Conservation (phyloP, 2,113 vertebrate species). For the Gymnarchus niloticus region DNA sequence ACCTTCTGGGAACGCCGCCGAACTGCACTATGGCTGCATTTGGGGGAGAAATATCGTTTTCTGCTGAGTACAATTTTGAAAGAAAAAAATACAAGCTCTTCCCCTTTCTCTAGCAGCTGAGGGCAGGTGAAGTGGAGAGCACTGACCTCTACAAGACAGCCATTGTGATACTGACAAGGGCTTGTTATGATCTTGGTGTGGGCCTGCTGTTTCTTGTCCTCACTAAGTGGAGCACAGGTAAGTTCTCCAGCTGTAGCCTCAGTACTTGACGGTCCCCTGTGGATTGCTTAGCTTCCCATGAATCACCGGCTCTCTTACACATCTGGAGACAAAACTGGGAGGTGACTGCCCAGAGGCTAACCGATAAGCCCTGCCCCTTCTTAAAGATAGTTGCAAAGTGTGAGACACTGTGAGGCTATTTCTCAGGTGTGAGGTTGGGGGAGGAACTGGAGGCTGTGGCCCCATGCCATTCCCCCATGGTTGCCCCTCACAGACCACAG, state of each 20-base stretch:
- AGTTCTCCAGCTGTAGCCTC: neutral
- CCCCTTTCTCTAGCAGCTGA: neutral
- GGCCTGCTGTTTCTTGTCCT: neutral
- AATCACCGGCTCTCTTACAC: neutral
- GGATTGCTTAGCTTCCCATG: neutral
- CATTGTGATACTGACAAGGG: neutral
- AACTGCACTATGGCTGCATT: neutral
- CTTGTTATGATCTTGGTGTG: neutral
- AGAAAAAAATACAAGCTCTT: neutral
- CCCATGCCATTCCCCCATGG: slow-evolving; percentile 19
- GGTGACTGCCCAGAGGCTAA: neutral
- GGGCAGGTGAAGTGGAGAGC: slow-evolving; percentile 20
- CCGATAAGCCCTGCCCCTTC: neutral
- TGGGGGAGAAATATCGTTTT: slow-evolving; percentile 46
- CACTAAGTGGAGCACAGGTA: neutral
- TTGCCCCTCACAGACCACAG: slow-evolving; percentile 11
- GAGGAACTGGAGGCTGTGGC: slow-evolving; percentile 4
- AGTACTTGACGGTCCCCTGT: neutral
- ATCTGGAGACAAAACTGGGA: neutral
- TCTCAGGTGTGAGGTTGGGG: neutral
- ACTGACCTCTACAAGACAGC: neutral
- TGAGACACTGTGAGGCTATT: slow-evolving; percentile 35
- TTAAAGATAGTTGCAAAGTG: slow-evolving; percentile 28
- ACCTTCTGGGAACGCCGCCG: slow-evolving; percentile 61
- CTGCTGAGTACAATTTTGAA: slow-evolving; percentile 20